Evolutionary conservation across 2,797 vertebrate genomes (phyloP).

Genomic region (Parauchenoglanis punctatus): DNA sequence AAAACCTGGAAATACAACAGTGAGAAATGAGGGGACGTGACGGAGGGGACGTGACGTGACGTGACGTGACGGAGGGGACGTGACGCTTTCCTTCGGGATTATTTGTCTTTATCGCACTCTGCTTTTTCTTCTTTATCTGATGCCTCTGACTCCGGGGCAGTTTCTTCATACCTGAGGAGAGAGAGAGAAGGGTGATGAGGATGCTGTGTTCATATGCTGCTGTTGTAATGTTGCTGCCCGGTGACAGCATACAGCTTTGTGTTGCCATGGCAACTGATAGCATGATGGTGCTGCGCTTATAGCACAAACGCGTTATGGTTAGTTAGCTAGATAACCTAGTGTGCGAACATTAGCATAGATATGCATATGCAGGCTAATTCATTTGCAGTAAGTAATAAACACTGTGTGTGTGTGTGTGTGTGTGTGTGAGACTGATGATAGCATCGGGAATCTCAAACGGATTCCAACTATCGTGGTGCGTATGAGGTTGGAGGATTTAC

Average conservation of each 20-base stretch:
- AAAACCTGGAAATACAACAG: conserved; percentile 32
- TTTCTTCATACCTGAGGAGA: conserved; percentile 74
- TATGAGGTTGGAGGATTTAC: not conserved
- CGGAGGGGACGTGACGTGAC: not conserved
- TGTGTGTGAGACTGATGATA: not conserved
- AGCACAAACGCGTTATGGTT: not conserved
- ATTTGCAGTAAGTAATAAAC: not conserved
- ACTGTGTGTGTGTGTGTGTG: not conserved
- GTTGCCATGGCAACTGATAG: not conserved
- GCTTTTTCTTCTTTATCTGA: conserved; percentile 64
- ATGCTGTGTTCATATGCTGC: not conserved
- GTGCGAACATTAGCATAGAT: not conserved
- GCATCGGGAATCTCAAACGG: not conserved
- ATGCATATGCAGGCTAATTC: not conserved
- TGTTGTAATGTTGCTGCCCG: not conserved
- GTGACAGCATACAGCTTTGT: not conserved
- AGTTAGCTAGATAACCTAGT: not conserved
- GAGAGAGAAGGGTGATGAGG: not conserved
- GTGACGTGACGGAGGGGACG: not conserved
- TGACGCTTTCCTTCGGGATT: conserved; percentile 30
- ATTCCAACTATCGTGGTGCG: not conserved
- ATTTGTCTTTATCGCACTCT: conserved; percentile 76
- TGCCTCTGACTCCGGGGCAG: conserved; percentile 62
- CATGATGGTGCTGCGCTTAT: not conserved
- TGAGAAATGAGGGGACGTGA: conserved; percentile 34